Evolutionary conservation across 2,888 invertebrate species (phyloP).

Genomic region (Idaea biselata): DNA sequence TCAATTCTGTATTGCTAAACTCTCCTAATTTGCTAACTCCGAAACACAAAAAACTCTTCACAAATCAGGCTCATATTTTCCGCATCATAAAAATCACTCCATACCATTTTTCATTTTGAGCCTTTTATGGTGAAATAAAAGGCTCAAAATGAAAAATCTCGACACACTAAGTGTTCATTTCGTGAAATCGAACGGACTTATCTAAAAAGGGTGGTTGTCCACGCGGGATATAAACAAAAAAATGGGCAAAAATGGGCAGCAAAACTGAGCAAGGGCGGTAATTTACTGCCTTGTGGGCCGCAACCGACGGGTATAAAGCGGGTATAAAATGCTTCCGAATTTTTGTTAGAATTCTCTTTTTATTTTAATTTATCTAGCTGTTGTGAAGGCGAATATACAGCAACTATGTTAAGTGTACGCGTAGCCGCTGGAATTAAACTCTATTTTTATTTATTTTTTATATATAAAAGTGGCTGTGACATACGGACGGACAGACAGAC

Average conservation of each 20-base stretch:
- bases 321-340: constrained; percentile 50
- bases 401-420: not conserved
- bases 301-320: constrained; percentile 46
- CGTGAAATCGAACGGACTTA: not conserved
- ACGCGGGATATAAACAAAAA: not conserved
- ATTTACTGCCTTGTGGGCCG: constrained; percentile 46
- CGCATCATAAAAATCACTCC: not conserved
- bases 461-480: not conserved
- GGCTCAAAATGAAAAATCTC: not conserved
- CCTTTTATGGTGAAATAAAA: no score
- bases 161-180: not conserved
- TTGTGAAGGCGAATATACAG: not conserved
- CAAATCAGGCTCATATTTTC: not conserved
- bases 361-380: constrained; percentile 57
- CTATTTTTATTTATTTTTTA: not conserved
- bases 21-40: no score
- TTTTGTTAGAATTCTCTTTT: constrained; percentile 47
- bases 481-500: no score
- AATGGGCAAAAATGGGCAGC: constrained; percentile 39
- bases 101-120: no score
- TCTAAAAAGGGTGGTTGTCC: constrained; percentile 1
- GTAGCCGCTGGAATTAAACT: not conserved
- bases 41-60: not conserved
- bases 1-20: not conserved
- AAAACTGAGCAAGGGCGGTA: constrained; percentile 44